phyloP scores from a whole-genome alignment of 2,113 vertebrate genomes.

The Tylochromis polylepis region DNA sequence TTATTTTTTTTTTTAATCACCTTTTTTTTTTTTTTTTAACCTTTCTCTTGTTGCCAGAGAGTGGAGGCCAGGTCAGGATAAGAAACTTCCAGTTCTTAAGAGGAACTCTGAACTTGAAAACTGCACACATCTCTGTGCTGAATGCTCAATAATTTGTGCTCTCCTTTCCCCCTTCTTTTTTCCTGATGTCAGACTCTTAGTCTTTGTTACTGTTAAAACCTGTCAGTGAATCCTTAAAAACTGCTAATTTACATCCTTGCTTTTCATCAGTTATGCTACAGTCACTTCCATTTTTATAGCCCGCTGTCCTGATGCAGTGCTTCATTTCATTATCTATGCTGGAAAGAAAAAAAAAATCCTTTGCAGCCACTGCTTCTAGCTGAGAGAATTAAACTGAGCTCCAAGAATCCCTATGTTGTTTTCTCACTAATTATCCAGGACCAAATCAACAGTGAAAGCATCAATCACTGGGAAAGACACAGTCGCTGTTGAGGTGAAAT shows the following conservation, averaged over 20 bases:
- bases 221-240: background rate
- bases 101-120: background rate
- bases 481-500: slow-evolving; percentile 1
- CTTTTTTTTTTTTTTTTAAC: background rate
- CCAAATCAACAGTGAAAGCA: slow-evolving; percentile 26
- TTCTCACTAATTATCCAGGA: slow-evolving; percentile 36
- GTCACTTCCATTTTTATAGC: background rate
- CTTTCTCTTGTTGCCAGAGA: background rate
- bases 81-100: background rate
- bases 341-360: background rate
- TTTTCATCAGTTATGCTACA: background rate
- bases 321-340: background rate
- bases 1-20: too few relatives aligned
- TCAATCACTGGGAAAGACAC: slow-evolving; percentile 13
- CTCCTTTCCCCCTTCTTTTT: background rate
- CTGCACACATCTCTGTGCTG: background rate
- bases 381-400: slow-evolving; percentile 34
- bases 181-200: background rate
- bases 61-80: background rate
- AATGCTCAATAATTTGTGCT: background rate
- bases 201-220: background rate
- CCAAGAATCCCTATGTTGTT: slow-evolving; percentile 3
- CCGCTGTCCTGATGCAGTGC: background rate
- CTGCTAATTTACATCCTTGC: background rate
- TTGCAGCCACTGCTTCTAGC: background rate